Evolutionary conservation across 2,888 invertebrate species (phyloP).

Genomic region (Andrena marginata): DNA sequence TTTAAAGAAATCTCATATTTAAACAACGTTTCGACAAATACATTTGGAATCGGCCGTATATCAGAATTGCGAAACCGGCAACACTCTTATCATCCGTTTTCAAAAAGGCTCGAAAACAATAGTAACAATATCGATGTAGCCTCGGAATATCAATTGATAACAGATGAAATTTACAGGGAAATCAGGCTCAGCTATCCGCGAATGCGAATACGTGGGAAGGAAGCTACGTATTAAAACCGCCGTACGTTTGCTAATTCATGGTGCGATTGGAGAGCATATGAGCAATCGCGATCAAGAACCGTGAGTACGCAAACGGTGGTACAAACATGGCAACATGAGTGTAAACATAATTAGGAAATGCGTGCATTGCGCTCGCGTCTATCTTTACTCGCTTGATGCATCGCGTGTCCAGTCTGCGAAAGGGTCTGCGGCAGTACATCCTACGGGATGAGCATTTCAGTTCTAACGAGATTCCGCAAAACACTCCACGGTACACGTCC

Average conservation of each 20-base stretch:
- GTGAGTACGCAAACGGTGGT: conserved; percentile 25
- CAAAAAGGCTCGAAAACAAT: not conserved
- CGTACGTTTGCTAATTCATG: conserved; percentile 51
- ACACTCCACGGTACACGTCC: conserved; percentile 51
- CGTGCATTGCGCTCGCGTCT: conserved; percentile 47
- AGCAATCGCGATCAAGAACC: conserved; percentile 39
- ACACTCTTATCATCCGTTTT: not conserved
- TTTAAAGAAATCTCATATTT: not conserved
- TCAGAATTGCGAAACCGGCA: not conserved
- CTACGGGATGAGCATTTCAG: conserved; percentile 48
- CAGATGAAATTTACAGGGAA: conserved; percentile 15
- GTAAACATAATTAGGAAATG: conserved; percentile 65
- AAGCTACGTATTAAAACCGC: conserved; percentile 12
- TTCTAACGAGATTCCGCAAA: conserved; percentile 49
- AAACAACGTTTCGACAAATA: not conserved
- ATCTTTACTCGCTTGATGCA: conserved; percentile 55
- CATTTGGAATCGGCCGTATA: conserved; percentile 1
- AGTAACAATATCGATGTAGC: not conserved
- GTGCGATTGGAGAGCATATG: conserved; percentile 48
- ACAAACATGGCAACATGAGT: conserved; percentile 17
- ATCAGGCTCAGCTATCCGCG: conserved; percentile 16
- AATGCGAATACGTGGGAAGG: conserved; percentile 25
- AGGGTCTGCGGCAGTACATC: conserved; percentile 2
- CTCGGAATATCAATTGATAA: not conserved
- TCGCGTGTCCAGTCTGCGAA: conserved; percentile 24